phyloP scores from a whole-genome alignment of 2,888 invertebrate species.

The Bimastos eiseni region DNA sequence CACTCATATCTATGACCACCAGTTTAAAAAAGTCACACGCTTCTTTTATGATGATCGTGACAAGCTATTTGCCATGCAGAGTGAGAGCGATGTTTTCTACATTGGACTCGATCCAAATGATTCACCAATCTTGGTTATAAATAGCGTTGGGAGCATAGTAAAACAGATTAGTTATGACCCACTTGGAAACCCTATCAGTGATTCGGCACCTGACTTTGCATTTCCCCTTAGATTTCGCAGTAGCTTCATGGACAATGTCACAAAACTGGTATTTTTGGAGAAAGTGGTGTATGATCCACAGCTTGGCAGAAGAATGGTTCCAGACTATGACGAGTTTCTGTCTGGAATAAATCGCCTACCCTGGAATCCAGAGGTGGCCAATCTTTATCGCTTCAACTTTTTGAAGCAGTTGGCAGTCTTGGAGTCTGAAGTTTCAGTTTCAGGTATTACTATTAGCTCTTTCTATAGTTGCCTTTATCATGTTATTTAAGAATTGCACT shows the following conservation, averaged over 20 bases:
- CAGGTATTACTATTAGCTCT: neutral
- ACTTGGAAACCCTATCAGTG: conserved; percentile 90
- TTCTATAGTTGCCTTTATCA: neutral
- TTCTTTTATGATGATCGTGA: conserved; percentile 87
- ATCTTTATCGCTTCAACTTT: conserved; percentile 62
- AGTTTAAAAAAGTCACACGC: conserved; percentile 79
- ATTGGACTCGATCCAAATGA: conserved; percentile 66
- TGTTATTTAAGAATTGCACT: neutral
- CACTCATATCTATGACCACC: conserved; percentile 89
- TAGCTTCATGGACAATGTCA: conserved; percentile 86
- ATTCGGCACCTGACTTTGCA: conserved; percentile 90
- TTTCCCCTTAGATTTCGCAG: conserved; percentile 85
- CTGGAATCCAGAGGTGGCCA: conserved; percentile 54
- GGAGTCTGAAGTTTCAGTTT: neutral
- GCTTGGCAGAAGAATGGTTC: conserved; percentile 93
- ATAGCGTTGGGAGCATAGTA: conserved; percentile 89
- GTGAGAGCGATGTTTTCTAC: conserved; percentile 50
- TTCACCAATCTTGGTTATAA: conserved; percentile 92
- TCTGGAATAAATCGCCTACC: conserved; percentile 49
- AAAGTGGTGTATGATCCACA: conserved; percentile 91
- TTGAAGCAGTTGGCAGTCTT: neutral
- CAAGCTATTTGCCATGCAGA: conserved; percentile 57
- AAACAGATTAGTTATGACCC: conserved; percentile 91
- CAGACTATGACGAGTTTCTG: conserved; percentile 78
- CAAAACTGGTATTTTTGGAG: conserved; percentile 73